Percentiles rank a stretch among this genome's conserved stretches.
Conservation (phyloP, 2,888 invertebrate species). For the Blera fallax region DNA sequence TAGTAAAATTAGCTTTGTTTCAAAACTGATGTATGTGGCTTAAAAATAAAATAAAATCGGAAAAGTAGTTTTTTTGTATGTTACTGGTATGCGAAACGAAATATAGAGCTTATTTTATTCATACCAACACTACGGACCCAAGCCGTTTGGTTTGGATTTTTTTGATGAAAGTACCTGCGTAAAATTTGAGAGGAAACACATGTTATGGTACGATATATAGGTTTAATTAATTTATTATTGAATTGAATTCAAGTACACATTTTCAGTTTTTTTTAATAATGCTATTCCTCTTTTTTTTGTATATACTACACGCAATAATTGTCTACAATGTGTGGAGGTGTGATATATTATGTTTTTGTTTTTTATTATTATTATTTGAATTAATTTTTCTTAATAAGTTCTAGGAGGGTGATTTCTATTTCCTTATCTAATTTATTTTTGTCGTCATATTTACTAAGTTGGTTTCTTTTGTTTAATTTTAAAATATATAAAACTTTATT, state of each 20-base stretch:
- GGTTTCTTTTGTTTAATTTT: constrained; percentile 36
- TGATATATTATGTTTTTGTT: constrained; percentile 49
- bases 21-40: too few species aligned
- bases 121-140: too few species aligned
- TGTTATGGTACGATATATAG: constrained; percentile 51
- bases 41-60: too few species aligned
- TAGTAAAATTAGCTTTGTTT: too few species aligned
- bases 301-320: constrained; percentile 66
- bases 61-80: too few species aligned
- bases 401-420: constrained; percentile 59
- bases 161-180: too few species aligned
- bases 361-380: constrained; percentile 15
- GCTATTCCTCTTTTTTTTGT: constrained; percentile 47
- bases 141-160: too few species aligned
- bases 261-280: constrained; percentile 42
- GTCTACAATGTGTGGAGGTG: constrained; percentile 61
- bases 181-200: not conserved
- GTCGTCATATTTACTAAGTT: constrained; percentile 41
- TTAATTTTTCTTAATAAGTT: constrained; percentile 33
- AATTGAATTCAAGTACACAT: constrained; percentile 68
- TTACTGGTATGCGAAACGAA: too few species aligned
- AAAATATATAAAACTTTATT: constrained; percentile 62
- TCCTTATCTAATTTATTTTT: constrained; percentile 37
- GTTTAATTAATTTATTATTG: constrained; percentile 69
- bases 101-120: too few species aligned